These are phyloP conservation scores for Tubulanus polymorphus DNA, from an alignment of 2,888 invertebrate species.

Conservation along the genomic window DNA sequence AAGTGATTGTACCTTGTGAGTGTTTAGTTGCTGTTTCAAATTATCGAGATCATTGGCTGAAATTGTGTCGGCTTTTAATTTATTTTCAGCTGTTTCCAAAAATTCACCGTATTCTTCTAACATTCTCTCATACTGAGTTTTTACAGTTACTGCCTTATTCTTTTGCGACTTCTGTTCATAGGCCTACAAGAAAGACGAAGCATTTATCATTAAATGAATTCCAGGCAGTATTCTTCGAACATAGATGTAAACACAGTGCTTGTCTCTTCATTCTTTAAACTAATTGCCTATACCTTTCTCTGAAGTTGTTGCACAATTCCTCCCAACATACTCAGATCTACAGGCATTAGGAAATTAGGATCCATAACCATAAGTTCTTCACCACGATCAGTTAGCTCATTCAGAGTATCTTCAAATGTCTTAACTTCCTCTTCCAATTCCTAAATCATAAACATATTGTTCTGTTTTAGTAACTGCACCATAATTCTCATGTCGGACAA, in stretches of 20 bases:
- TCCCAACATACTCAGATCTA: slow-evolving; percentile 33
- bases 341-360: slow-evolving; percentile 31
- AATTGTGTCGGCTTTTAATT: slow-evolving; percentile 34
- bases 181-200: too few relatives aligned
- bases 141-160: slow-evolving; percentile 33
- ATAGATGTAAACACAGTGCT: too few relatives aligned
- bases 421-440: slow-evolving; percentile 35
- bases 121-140: slow-evolving; percentile 47
- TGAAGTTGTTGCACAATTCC: slow-evolving; percentile 37
- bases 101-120: slow-evolving; percentile 45
- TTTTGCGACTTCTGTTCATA: slow-evolving; percentile 24
- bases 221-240: too few relatives aligned
- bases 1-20: slow-evolving; percentile 36
- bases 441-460: too few relatives aligned
- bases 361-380: slow-evolving; percentile 28
- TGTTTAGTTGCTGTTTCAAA: slow-evolving; percentile 40
- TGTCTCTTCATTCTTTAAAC: too few relatives aligned
- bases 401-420: slow-evolving; percentile 34
- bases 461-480: too few relatives aligned
- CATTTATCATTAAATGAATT: too few relatives aligned
- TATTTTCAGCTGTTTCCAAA: slow-evolving; percentile 44
- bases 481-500: too few relatives aligned
- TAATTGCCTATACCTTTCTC: slow-evolving; percentile 32
- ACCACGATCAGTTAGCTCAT: slow-evolving; percentile 28
- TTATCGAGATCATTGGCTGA: slow-evolving; percentile 36